These are phyloP conservation scores for Escarpia spicata DNA, from an alignment of 2,888 invertebrate genomes.

Conservation along the genomic window DNA sequence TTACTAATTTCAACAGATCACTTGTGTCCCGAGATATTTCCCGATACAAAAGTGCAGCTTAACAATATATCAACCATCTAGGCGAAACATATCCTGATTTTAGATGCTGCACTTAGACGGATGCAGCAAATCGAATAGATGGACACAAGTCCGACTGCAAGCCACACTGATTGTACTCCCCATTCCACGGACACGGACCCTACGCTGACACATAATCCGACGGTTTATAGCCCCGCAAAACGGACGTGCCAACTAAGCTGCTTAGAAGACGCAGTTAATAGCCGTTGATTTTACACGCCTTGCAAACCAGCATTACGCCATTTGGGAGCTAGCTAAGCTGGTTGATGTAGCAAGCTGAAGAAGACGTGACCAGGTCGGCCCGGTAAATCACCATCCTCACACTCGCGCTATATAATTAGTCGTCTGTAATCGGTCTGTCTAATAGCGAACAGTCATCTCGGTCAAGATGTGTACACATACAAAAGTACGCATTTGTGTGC, in stretches of 20 bases:
- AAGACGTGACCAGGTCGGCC: background rate
- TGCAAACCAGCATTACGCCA: background rate
- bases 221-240: background rate
- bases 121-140: background rate
- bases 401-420: background rate
- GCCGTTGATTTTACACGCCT: slow-evolving; percentile 9
- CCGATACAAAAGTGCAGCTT: background rate
- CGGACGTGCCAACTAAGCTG: background rate
- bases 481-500: background rate
- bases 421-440: background rate
- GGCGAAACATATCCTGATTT: background rate
- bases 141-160: background rate
- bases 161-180: background rate
- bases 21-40: background rate
- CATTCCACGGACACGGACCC: background rate
- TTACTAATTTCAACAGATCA: background rate
- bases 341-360: background rate
- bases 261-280: background rate
- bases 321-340: background rate
- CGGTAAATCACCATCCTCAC: background rate
- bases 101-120: no score
- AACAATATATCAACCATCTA: background rate
- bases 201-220: background rate
- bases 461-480: background rate
- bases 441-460: background rate